These are phyloP conservation scores for Anguilla anguilla DNA, from an alignment of 2,797 vertebrate species.

Conservation along the genomic window DNA sequence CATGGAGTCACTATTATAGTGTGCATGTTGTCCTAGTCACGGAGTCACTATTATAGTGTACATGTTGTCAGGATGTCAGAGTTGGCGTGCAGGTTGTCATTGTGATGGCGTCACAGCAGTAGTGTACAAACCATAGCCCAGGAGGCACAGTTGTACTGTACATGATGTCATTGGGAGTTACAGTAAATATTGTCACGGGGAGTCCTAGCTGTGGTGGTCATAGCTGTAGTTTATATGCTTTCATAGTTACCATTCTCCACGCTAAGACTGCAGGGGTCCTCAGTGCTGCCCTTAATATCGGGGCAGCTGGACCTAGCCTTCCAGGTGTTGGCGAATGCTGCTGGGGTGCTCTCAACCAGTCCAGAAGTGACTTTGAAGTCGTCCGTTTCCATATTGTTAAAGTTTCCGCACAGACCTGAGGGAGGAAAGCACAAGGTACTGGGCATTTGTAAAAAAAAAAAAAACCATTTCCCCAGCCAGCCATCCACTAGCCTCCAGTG, in stretches of 20 bases:
- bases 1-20: no score
- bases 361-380: conserved; percentile 67
- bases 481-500: no score
- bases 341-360: conserved; percentile 63
- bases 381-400: conserved; percentile 67
- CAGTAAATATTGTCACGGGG: no score
- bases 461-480: no score
- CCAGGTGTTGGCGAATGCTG: conserved; percentile 72
- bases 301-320: conserved; percentile 61
- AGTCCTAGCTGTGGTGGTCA: background rate
- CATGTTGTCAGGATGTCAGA: no score
- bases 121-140: background rate
- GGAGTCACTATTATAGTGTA: no score
- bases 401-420: conserved; percentile 73
- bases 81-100: background rate
- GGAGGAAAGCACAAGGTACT: background rate
- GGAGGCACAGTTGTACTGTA: background rate
- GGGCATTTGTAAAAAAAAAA: background rate
- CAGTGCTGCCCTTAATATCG: conserved; percentile 58
- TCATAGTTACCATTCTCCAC: conserved; percentile 63
- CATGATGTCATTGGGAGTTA: background rate
- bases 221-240: background rate
- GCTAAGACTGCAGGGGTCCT: conserved; percentile 69
- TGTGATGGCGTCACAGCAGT: background rate
- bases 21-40: no score